Evolutionary conservation across 1,140 invertebrate species (phyloP), one percentile per base, ranked within the genome.

Genomic region (Sminthurides bifidus): DNA sequence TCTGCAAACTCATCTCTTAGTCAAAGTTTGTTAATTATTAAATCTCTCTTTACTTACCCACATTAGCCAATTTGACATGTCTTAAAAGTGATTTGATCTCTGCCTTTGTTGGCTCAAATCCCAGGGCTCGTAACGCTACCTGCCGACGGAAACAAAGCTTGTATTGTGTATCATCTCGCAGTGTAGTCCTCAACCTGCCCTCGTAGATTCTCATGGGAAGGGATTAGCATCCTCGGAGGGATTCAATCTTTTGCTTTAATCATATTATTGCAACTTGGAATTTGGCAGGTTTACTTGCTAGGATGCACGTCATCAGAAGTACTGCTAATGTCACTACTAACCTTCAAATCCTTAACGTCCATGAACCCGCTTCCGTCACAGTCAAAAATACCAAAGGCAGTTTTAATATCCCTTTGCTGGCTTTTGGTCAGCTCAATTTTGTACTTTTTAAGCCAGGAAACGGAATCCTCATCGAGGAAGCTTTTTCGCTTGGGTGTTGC

Each of bases 321-420:
- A 35, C n/a, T 35, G 33, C 10, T 35, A 10, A 35, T 35, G n/a
- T 35, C 33, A 10, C 33, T n/a, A 35, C 10, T 10, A 10, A 10
- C 88, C 77, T 96, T 96, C 10, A 96, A 71, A 69, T 96, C 90
- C 72, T 93, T 94, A 0, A 82, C 81, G 69, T 92, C 83, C 66
- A 98, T 93, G 65, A 77, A 81, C 14, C 89, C 89, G 43, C 79
- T 81, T 19, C 81, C 84, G 73, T 92, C 84, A 43, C 82, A 81
- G 74, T 97, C 92, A 75, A 97, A 96, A 15, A 96, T 70, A 75
- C 92, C 85, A 71, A 97, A 98, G 0, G 92, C 92, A 75, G 94
- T 90, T 72, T 90, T 85, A 52, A 96, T 94, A 69, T 96, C 92
- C 50, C 81, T 77, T 72, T 88, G 86, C 67, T 95, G 89, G 68